Evolutionary conservation across 1,140 invertebrate genomes (phyloP), one percentile per base, ranked within the genome.

Genomic region (Drosophila teissieri): DNA sequence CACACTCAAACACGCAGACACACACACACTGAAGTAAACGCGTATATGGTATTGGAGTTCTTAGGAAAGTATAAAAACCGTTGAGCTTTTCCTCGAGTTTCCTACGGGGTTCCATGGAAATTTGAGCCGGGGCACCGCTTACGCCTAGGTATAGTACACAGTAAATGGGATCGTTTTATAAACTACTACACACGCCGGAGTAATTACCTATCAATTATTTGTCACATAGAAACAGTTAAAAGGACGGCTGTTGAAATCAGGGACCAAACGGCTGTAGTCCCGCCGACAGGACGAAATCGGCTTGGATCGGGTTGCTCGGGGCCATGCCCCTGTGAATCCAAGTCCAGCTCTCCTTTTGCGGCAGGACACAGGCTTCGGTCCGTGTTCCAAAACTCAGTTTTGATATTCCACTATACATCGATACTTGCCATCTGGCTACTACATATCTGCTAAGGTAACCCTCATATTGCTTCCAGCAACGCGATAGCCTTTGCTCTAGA

Each of bases 151-250:
- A 73, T 19, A 19, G 19, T 19, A 19, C 69, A 73, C 53, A 39
- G 58, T 75, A 75, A 75, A 75, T 75, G 72, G 70, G 73, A 73
- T 73, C 48, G 48, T 58, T 76, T 49, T 67, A 60, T 54, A 56
- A 75, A 74, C 64, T 57, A 68, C 51, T 67, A 56, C 48, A 52
- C 34, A 39, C 31, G 36, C 39, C 48, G 14, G 27, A 56, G 65
- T 56, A 48, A 49, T 65, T 56, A 56, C 69, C 65, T 57, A 72
- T 49, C 53, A 72, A 89, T 90, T 90, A 90, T 90, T 90, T 90
- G 88, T 90, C 88, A 91, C 80, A 80, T 88, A 88, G 88, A 90
- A 91, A 91, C 83, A 88, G 76, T 78, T 77, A 69, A 86, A 77
- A 90, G 88, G 88, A 90, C 88, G 88, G 88, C 81, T 61, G 65